Evolutionary conservation across 2,888 invertebrate genomes (phyloP), one percentile per base, ranked within the genome.

Genomic region (Metacarcinus magister): DNA sequence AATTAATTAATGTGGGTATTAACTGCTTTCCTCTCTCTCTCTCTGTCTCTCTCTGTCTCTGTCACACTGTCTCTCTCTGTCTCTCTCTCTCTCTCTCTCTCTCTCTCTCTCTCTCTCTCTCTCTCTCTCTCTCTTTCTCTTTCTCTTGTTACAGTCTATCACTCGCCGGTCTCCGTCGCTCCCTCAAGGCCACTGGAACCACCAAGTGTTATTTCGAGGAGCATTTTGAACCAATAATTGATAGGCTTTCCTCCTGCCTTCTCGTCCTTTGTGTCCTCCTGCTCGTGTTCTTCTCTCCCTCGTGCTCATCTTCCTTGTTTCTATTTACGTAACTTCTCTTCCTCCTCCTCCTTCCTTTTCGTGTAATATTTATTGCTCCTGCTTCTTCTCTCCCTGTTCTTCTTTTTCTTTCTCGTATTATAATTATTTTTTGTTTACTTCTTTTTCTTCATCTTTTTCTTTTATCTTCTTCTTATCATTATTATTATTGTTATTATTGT

Each of bases 121-220:
- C 90, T 94, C 60, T 94, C 75, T 90, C 87, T 87, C 87, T 87
- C 87, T 87, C 28, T 87, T n/a, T 54, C 54, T 48, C 48, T 48
- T 13, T 54, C 54, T 54, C 54, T 19, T 54, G 16, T 54, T 54
- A 19, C 1, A 54, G 54, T 54, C 54, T 7, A 54, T 19, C 54
- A 19, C 54, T 54, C 19, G 54, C 16, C 54, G 19, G 3, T 54
- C 16, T 54, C 54, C 2, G 16, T 54, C 54, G 54, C 19, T 54
- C 16, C 16, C 16, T 10, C 16, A 10, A 5, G 23, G 60, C 23
- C 60, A 23, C 23, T 60, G 23, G 23, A 60, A 23, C 60, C 60
- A 0, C 4, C 60, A 60, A 19, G 23, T 60, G 60, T 60, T 60
- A 10, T 23, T 23, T 23, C 60, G 16, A 60, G 10, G 60, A 60